phyloP scores from a whole-genome alignment of 2,797 vertebrate genomes.

The Amazona finschi region DNA sequence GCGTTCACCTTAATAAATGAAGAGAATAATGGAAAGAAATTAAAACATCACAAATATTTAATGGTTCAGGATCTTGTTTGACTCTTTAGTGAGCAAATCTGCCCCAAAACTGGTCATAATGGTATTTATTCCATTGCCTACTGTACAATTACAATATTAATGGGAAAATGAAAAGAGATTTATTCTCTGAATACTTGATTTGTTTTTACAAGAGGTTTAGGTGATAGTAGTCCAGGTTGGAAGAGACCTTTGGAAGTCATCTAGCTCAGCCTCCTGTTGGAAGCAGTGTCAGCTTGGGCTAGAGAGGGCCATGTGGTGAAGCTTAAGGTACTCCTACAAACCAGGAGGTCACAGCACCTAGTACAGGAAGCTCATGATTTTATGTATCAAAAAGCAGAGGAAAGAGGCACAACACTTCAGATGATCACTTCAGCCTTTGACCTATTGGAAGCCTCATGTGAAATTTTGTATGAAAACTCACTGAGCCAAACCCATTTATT shows the following conservation, averaged over 20 bases:
- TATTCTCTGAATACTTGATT: not conserved
- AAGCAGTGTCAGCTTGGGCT: not conserved
- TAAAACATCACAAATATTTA: not conserved
- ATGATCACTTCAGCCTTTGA: not conserved
- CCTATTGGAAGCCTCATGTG: not conserved
- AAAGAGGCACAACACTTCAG: not conserved
- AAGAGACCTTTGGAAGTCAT: not conserved
- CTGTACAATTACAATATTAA: not conserved
- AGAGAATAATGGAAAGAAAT: not conserved
- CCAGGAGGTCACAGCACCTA: not conserved
- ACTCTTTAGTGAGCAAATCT: not conserved
- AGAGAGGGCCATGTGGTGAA: not conserved
- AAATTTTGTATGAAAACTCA: not conserved
- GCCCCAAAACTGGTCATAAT: not conserved
- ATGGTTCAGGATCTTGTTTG: not conserved
- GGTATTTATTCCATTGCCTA: not conserved
- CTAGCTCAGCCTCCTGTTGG: not conserved
- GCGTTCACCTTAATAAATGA: constrained; percentile 30
- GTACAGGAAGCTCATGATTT: not conserved
- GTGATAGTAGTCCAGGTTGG: not conserved
- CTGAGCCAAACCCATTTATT: not conserved
- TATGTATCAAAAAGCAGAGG: too few species aligned
- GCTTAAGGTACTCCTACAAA: not conserved
- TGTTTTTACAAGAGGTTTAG: not conserved
- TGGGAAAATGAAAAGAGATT: not conserved